Percentiles rank a stretch among this genome's conserved stretches.
phyloP scores from a whole-genome alignment of 2,113 vertebrate genomes.

The Poeciliopsis prolifica region DNA sequence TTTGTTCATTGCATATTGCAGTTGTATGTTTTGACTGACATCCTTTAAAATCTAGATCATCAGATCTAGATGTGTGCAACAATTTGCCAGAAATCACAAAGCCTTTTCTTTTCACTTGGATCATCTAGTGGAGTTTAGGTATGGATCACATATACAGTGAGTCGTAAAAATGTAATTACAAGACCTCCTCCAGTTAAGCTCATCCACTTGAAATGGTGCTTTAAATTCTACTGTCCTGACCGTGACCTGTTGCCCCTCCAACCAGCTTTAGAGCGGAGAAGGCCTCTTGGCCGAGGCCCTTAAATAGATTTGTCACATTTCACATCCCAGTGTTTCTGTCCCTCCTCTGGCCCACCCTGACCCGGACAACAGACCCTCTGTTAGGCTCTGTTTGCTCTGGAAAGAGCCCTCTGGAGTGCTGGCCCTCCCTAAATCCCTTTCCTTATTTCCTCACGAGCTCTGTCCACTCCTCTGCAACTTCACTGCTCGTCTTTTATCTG shows the following conservation, averaged over 20 bases:
- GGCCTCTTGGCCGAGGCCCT: constrained; percentile 46
- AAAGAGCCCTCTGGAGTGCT: constrained; percentile 41
- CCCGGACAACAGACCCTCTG: constrained; percentile 72
- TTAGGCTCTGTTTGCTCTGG: constrained; percentile 73
- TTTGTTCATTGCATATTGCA: too few relatives aligned
- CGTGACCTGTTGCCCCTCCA: constrained; percentile 68
- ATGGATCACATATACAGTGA: not conserved
- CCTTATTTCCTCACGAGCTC: constrained; percentile 32
- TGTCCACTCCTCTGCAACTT: constrained; percentile 41
- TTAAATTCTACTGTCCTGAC: constrained; percentile 50
- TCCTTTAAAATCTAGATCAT: not conserved
- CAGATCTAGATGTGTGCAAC: constrained; percentile 15
- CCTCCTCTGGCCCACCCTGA: constrained; percentile 58
- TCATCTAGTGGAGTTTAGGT: not conserved
- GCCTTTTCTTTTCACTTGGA: constrained; percentile 16
- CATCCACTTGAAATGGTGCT: constrained; percentile 54
- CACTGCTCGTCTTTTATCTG: constrained; percentile 21
- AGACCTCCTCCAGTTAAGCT: constrained; percentile 20
- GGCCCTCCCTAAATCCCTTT: constrained; percentile 48
- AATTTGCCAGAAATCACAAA: constrained; percentile 28
- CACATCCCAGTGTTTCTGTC: constrained; percentile 69
- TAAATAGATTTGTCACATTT: constrained; percentile 82
- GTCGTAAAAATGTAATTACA: constrained; percentile 44
- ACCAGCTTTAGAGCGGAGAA: constrained; percentile 64
- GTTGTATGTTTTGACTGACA: not conserved